Evolutionary conservation across 2,113 vertebrate species (phyloP).

Genomic region (Clarias batrachus): DNA sequence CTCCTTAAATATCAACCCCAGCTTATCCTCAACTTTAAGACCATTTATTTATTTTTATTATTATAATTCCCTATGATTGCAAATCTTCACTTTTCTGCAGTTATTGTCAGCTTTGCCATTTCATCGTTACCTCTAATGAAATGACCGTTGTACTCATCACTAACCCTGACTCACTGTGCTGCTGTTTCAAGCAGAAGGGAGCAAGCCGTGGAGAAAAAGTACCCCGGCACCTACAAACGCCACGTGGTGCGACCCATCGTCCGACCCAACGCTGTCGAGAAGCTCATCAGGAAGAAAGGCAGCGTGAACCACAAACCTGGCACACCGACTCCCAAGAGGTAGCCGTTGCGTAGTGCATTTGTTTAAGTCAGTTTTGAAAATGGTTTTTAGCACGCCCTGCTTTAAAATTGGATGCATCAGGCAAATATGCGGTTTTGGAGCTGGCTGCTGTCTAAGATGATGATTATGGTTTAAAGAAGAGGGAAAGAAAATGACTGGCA

Average conservation of each 20-base stretch:
- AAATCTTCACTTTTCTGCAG: not conserved
- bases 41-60: not conserved
- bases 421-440: not conserved
- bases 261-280: conserved; percentile 92
- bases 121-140: not conserved
- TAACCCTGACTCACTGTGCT: not conserved
- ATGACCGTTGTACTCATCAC: not conserved
- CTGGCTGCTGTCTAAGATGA: not conserved
- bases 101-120: not conserved
- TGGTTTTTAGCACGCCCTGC: not conserved
- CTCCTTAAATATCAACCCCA: conserved; percentile 7
- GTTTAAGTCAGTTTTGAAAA: not conserved
- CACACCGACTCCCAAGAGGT: conserved; percentile 84
- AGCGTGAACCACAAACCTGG: conserved; percentile 84
- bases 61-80: not conserved
- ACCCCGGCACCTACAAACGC: conserved; percentile 93
- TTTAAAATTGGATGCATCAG: not conserved
- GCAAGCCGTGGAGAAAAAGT: conserved; percentile 96
- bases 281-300: conserved; percentile 93
- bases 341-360: conserved; percentile 42
- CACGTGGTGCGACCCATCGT: conserved; percentile 92
- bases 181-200: conserved; percentile 79
- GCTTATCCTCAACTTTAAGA: not conserved
- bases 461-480: not conserved
- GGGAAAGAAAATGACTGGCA: not conserved